Evolutionary conservation across 2,797 vertebrate species (phyloP).

Genomic region (Neosalanx taihuensis): DNA sequence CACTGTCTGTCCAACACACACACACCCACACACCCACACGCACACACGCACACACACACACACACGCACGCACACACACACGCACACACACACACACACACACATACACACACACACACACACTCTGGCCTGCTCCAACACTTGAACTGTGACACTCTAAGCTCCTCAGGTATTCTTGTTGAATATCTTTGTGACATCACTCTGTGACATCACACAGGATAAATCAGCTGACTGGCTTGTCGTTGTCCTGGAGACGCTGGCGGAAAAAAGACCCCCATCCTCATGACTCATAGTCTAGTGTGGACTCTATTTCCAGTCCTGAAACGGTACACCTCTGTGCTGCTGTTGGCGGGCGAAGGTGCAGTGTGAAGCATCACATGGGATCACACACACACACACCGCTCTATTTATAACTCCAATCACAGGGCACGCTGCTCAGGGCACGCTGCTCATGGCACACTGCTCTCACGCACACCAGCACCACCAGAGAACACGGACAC

Average conservation of each 20-base stretch:
- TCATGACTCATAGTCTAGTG: neutral
- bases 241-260: slow-evolving; percentile 25
- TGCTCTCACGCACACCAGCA: slow-evolving; percentile 38
- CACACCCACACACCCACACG: too few relatives aligned
- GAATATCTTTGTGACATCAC: slow-evolving; percentile 27
- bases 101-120: too few relatives aligned
- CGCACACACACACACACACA: too few relatives aligned
- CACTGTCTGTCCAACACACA: neutral
- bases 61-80: too few relatives aligned
- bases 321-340: slow-evolving; percentile 66
- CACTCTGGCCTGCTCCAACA: neutral
- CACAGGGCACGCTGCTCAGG: slow-evolving; percentile 61
- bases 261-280: too few relatives aligned
- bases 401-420: slow-evolving; percentile 76
- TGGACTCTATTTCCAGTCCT: slow-evolving; percentile 64
- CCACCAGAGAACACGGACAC: slow-evolving; percentile 42
- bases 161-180: slow-evolving; percentile 22
- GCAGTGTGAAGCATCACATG: slow-evolving; percentile 46
- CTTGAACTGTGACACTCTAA: slow-evolving; percentile 25
- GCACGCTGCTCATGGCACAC: slow-evolving; percentile 28
- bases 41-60: too few relatives aligned
- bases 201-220: slow-evolving; percentile 49
- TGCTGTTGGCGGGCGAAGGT: slow-evolving; percentile 29
- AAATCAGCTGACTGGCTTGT: slow-evolving; percentile 57
- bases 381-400: slow-evolving; percentile 65